These are phyloP conservation scores for Gallinago stenura DNA, from an alignment of 2,797 vertebrate genomes.

Conservation along the genomic window DNA sequence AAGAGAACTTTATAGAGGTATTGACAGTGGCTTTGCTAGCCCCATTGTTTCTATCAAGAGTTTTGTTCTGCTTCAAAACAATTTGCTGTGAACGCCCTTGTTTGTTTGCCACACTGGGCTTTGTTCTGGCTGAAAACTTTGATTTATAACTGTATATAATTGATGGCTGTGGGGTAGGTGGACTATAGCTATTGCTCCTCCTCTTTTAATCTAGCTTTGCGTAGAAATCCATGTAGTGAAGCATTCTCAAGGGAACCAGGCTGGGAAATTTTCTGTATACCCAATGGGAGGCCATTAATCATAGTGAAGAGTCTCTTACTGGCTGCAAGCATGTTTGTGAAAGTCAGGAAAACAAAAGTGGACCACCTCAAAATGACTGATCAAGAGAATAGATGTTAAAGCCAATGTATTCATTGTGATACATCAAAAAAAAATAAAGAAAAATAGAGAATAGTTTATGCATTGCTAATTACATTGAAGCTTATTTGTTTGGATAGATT, in stretches of 20 bases:
- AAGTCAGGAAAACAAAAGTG: slow-evolving; percentile 82
- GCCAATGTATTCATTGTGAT: slow-evolving; percentile 80
- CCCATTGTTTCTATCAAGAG: slow-evolving; percentile 81
- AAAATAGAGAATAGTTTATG: neutral
- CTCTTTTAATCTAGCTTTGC: slow-evolving; percentile 86
- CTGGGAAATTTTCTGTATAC: slow-evolving; percentile 83
- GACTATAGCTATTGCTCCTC: slow-evolving; percentile 82
- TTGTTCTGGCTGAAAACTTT: slow-evolving; percentile 84
- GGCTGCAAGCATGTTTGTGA: slow-evolving; percentile 79
- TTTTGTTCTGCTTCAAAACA: slow-evolving; percentile 82
- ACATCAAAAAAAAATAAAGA: neutral
- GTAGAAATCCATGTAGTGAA: slow-evolving; percentile 80
- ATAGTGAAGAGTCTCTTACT: slow-evolving; percentile 77
- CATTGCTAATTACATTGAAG: neutral
- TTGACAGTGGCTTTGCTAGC: slow-evolving; percentile 79
- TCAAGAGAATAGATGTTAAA: slow-evolving; percentile 77
- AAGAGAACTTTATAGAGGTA: slow-evolving; percentile 75
- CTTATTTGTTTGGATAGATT: slow-evolving; percentile 14
- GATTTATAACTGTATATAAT: slow-evolving; percentile 86
- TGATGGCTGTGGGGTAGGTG: slow-evolving; percentile 82
- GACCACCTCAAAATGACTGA: slow-evolving; percentile 80
- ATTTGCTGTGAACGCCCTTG: slow-evolving; percentile 82
- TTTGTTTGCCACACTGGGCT: slow-evolving; percentile 82
- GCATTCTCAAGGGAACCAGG: slow-evolving; percentile 84
- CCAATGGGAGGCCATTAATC: slow-evolving; percentile 86